Evolutionary conservation across 2,888 invertebrate genomes (phyloP), one percentile per base, ranked within the genome.

Genomic region (Strigamia maritima): DNA sequence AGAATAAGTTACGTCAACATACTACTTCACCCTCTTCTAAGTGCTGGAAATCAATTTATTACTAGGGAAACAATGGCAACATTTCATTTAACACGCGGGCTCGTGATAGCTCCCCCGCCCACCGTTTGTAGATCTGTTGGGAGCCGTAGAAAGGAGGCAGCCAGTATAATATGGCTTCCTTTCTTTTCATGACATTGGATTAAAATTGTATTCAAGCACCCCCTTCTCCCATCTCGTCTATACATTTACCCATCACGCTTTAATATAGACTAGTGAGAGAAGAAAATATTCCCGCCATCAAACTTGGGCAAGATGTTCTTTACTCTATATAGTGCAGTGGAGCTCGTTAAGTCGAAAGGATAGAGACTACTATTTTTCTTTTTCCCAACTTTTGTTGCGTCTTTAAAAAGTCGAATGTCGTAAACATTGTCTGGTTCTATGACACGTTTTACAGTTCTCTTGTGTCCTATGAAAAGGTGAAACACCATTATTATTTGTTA

Each of bases 21-120:
- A 60, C 19, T 22, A 60, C 60, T 60, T 19, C 60, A 60, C 60
- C 60, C 60, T 60, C 60, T 60, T 19, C 60, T 60, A 28, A 35
- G 75, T 35, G 75, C 28, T 75, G 75, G 76, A 76, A 76, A 76
- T 76, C 76, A 76, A 76, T 76, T 76, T 76, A 76, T 76, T 76
- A 35, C 75, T 31, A 40, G 40, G 44, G 44, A 76, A 76, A 76
- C 76, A 76, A 76, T 40, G 38, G 76, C 76, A 76, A 76, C 76
- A 76, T 76, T 76, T 44, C 76, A 76, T 76, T 76, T 40, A 40
- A 40, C 38, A 40, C 24, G 40, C 26, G 44, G 26, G 76, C 76
- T 31, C 44, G 6, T 31, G 26, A 44, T 26, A 26, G 76, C 44
- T 76, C 76, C 44, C 76, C 26, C 44, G 38, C 76, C 44, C 76